phyloP scores from a whole-genome alignment of 2,113 vertebrate genomes.

The Sinocyclocheilus grahami region DNA sequence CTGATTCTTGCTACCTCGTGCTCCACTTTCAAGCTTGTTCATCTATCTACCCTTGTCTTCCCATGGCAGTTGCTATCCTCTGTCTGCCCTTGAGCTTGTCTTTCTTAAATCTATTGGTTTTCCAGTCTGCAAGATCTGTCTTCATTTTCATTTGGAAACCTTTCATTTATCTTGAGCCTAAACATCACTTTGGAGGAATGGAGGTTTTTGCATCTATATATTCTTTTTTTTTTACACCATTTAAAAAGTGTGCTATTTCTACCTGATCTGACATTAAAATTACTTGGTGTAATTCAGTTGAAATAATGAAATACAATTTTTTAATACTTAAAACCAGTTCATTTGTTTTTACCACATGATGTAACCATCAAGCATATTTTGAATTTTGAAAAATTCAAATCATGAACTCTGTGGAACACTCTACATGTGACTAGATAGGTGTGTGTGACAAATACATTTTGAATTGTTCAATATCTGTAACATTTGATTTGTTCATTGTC shows the following conservation, averaged over 20 bases:
- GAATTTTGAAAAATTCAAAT: too few relatives aligned
- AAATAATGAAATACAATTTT: not conserved
- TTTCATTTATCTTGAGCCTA: not conserved
- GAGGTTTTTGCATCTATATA: not conserved
- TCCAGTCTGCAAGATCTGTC: not conserved
- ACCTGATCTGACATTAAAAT: not conserved
- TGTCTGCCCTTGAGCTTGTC: slow-evolving; percentile 15
- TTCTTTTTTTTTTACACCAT: not conserved
- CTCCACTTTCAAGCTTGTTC: slow-evolving; percentile 17
- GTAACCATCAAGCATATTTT: not conserved
- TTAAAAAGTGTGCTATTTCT: not conserved
- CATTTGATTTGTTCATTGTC: slow-evolving; percentile 2
- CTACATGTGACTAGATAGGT: not conserved
- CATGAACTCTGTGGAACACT: too few relatives aligned
- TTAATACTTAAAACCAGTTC: not conserved
- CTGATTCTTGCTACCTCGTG: slow-evolving; percentile 15
- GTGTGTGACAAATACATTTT: not conserved
- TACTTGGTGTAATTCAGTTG: not conserved
- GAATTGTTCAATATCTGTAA: not conserved
- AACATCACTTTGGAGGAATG: not conserved
- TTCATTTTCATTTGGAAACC: not conserved
- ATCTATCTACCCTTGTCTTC: slow-evolving; percentile 17
- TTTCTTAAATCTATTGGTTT: not conserved
- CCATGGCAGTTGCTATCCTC: not conserved
- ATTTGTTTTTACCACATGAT: not conserved